phyloP scores from a whole-genome alignment of 2,888 invertebrate species.

The Conomelus anceps region DNA sequence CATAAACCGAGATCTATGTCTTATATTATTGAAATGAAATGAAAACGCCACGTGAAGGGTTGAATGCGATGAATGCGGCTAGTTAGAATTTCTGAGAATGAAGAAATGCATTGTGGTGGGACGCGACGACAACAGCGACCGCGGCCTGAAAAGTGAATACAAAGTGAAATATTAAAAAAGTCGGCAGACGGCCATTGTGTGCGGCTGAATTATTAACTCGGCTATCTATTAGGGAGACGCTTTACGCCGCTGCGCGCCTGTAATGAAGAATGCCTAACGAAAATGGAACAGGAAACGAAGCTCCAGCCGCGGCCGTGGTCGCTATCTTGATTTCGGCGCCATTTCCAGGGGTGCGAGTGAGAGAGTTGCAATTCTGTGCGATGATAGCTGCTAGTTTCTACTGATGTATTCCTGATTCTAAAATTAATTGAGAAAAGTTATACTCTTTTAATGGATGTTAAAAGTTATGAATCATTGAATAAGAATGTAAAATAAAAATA shows the following conservation, averaged over 20 bases:
- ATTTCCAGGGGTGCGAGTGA: neutral
- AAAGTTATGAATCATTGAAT: too few species aligned
- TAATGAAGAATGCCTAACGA: neutral
- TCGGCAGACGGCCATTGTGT: neutral
- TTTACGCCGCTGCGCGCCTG: neutral
- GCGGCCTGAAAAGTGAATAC: neutral
- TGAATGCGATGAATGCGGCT: neutral
- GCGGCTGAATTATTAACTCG: neutral
- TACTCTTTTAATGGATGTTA: too few species aligned
- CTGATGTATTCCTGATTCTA: too few species aligned
- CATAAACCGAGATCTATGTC: neutral
- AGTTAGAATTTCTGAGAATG: neutral
- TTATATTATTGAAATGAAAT: neutral
- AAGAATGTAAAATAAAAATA: too few species aligned
- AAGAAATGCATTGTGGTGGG: neutral
- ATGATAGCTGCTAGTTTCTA: neutral
- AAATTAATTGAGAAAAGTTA: too few species aligned
- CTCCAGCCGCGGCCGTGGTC: neutral
- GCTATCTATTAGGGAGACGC: neutral
- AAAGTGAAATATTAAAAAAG: neutral
- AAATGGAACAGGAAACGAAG: neutral
- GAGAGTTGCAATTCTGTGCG: neutral
- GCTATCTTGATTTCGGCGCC: neutral
- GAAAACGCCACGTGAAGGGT: neutral
- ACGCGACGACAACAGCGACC: neutral